Evolutionary conservation across 2,113 vertebrate genomes (phyloP).

Genomic region (Capricornis sumatraensis): DNA sequence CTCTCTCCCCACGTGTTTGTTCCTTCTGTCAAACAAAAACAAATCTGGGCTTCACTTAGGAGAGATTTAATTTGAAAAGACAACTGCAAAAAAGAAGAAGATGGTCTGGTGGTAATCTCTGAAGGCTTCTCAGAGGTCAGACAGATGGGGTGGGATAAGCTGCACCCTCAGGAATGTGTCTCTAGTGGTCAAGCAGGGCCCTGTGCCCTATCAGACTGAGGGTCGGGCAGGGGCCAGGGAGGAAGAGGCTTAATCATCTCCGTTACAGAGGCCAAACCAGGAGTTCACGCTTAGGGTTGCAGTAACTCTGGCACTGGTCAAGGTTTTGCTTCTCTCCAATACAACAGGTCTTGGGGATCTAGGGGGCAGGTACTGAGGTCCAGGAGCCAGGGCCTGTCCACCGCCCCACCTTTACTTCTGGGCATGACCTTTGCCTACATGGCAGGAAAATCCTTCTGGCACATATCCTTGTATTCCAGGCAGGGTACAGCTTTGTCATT

Average conservation of each 20-base stretch:
- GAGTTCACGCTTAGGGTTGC: rapidly evolving
- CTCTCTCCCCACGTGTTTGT: background rate
- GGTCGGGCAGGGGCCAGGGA: background rate
- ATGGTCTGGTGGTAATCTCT: rapidly evolving
- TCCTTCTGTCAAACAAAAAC: background rate
- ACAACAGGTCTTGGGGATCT: background rate
- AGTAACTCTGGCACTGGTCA: rapidly evolving
- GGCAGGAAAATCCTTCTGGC: rapidly evolving
- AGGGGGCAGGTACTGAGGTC: rapidly evolving
- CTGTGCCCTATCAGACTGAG: rapidly evolving
- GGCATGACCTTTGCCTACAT: rapidly evolving
- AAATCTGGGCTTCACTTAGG: background rate
- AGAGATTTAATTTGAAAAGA: background rate
- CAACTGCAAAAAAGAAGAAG: background rate
- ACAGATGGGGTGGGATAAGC: background rate
- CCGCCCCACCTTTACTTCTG: background rate
- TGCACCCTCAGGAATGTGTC: no score
- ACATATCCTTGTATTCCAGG: rapidly evolving
- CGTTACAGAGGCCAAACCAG: background rate
- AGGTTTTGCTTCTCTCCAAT: rapidly evolving
- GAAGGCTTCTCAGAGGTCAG: rapidly evolving
- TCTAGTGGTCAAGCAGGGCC: rapidly evolving
- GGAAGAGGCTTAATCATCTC: background rate
- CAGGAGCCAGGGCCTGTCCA: rapidly evolving
- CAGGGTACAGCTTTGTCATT: background rate